A percentile compares a stretch with the other conserved stretches of the same genome.
phyloP scores from a whole-genome alignment of 2,113 vertebrate genomes.

The Gallinago media region DNA sequence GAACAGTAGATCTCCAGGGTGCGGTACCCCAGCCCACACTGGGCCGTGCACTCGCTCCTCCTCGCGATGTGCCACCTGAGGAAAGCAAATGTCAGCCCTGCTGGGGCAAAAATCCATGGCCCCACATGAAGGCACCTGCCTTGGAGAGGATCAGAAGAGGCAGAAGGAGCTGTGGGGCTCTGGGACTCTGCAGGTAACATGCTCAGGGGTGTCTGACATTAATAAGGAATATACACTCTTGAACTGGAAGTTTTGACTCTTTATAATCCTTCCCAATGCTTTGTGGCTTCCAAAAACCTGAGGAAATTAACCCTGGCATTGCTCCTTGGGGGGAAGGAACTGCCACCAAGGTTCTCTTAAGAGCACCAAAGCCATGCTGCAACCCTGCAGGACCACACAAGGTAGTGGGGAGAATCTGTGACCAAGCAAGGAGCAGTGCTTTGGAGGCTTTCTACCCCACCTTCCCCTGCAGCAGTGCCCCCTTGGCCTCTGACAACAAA shows the following conservation, averaged over 20 bases:
- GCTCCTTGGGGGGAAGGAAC: not conserved
- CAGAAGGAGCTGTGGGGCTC: not conserved
- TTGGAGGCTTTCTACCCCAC: not conserved
- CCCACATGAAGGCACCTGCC: fast-evolving
- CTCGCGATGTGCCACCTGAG: slow-evolving; percentile 90
- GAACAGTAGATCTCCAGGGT: slow-evolving; percentile 91
- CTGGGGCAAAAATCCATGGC: fast-evolving
- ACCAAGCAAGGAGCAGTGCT: not conserved
- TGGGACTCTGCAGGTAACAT: not conserved
- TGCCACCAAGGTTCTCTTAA: not conserved
- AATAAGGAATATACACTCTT: not conserved
- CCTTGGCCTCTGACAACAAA: not conserved
- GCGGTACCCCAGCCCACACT: slow-evolving; percentile 91
- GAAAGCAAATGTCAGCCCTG: not conserved
- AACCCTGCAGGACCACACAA: not conserved
- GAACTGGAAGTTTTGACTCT: not conserved
- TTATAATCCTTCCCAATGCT: not conserved
- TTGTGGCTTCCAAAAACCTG: not conserved
- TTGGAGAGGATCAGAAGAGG: not conserved
- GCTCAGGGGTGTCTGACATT: not conserved
- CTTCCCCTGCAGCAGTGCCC: not conserved
- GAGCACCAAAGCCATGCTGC: not conserved
- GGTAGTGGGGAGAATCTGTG: fast-evolving
- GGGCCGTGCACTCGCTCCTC: slow-evolving; percentile 91
- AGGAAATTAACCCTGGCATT: not conserved